Base-by-base conservation (phyloP, 1,140 invertebrate species). In the Neodiprion lecontei region DNA sequence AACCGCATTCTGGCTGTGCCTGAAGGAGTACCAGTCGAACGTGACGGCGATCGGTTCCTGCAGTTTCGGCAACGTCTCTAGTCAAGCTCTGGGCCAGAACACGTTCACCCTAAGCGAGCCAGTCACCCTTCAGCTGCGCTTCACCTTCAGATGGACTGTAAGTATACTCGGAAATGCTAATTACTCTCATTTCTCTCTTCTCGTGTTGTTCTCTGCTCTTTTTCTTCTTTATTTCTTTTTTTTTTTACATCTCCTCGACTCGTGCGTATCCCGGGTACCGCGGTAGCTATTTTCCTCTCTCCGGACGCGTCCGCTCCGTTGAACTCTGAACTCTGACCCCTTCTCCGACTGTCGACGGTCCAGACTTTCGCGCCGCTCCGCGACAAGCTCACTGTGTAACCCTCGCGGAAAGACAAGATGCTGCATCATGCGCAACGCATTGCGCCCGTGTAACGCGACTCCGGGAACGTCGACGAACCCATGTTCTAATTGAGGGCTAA, bases 71-170 rank as follows among this genome's bases (percentile, higher is more conserved):
- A 95, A 96, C 89, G 92, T 93, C 81, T 94, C 94, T 83, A 96
- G 95, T 83, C 91, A 92, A 74, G 95, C 95, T 76, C 90, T 97
- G 76, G 96, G 95, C 81, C 93, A 93, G 73, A 96, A 96, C 87
- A 95, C 95, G 81, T 97, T 97, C 90, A 95, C 95, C 74, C 90
- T 96, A 70, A 91, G 92, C 77, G 94, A 96, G 87, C 94, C 94
- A 48, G 93, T 94, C 81, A 94, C 94, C 80, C 91, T 96, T 74
- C 92, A 94, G 79, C 89, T 97, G 81, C 95, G 94, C 78, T 96
- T 97, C 89, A 93, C 94, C 77, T 96, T 97, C 88, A 91, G 95
- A 86, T 97, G 95, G 95, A 96, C 95, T 91, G 95, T 96, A 86
- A 95, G 95, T 92, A 12, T 14, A 73, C 67, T 23, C 70, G 21